Percentiles rank a stretch among this genome's conserved stretches.
phyloP scores from a whole-genome alignment of 2,888 invertebrate genomes.

The Xylocampa areola region DNA sequence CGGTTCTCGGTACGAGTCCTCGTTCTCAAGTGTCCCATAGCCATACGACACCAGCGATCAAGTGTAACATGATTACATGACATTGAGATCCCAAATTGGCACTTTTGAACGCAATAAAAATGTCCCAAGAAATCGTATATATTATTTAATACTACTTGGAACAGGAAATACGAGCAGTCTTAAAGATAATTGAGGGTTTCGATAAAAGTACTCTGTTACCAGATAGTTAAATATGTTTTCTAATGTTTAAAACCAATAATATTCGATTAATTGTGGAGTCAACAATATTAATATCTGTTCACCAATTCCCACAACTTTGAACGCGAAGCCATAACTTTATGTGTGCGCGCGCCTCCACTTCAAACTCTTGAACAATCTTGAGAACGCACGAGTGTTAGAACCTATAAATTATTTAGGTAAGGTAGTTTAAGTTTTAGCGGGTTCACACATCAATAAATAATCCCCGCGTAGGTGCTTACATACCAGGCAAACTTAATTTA shows the following conservation, averaged over 20 bases:
- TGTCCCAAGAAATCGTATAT: constrained; percentile 28
- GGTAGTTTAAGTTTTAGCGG: constrained; percentile 72
- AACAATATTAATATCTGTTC: constrained; percentile 57
- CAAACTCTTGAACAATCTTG: constrained; percentile 74
- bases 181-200: constrained; percentile 19
- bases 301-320: constrained; percentile 58
- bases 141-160: constrained; percentile 36
- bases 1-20: constrained; percentile 47
- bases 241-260: constrained; percentile 33
- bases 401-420: constrained; percentile 76
- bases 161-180: constrained; percentile 26
- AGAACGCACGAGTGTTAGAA: constrained; percentile 67
- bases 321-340: constrained; percentile 59
- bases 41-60: constrained; percentile 59
- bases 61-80: constrained; percentile 68
- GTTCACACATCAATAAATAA: constrained; percentile 72
- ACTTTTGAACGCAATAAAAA: constrained; percentile 71
- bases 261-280: constrained; percentile 39
- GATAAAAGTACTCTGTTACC: constrained; percentile 7
- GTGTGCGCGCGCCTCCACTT: constrained; percentile 53
- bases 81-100: constrained; percentile 71
- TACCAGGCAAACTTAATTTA: constrained; percentile 64
- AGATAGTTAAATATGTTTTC: constrained; percentile 2
- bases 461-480: constrained; percentile 59
- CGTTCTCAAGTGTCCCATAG: constrained; percentile 54